Evolutionary conservation across 30 jellyfish, hydroid and myxozoan genomes (phyloP).

Genomic region (Haliclystus octoradiatus): DNA sequence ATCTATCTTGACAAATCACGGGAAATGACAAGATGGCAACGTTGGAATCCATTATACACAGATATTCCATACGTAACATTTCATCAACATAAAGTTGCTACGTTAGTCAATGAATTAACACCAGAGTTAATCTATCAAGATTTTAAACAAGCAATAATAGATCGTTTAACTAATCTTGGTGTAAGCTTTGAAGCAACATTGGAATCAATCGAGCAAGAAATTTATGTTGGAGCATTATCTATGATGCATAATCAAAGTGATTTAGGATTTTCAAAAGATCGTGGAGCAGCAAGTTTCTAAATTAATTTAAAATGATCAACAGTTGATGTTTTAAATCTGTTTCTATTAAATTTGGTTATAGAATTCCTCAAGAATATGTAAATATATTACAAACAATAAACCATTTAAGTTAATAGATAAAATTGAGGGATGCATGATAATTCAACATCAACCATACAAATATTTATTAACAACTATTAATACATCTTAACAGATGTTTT

Average conservation of each 20-base stretch:
- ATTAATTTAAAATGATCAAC: no score
- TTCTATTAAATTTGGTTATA: no score
- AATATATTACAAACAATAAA: no score
- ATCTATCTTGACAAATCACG: conserved; percentile 43
- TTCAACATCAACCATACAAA: no score
- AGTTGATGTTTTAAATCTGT: no score
- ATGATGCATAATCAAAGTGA: conserved; percentile 52
- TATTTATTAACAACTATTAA: no score
- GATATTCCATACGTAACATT: conserved; percentile 53
- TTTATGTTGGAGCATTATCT: conserved; percentile 59
- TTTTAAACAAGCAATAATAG: conserved; percentile 48
- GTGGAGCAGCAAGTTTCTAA: conserved; percentile 67
- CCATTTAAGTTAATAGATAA: no score
- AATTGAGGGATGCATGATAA: no score
- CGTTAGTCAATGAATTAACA: conserved; percentile 46
- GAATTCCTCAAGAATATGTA: no score
- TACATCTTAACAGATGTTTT: no score
- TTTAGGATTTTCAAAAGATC: conserved; percentile 72
- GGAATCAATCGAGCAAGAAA: conserved; percentile 58
- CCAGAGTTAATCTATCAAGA: conserved; percentile 50
- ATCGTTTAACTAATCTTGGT: conserved; percentile 53
- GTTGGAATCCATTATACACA: conserved; percentile 64
- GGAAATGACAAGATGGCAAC: conserved; percentile 54
- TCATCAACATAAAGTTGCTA: conserved; percentile 69
- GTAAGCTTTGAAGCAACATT: conserved; percentile 49